A percentile compares a stretch with the other conserved stretches of the same genome.
Evolutionary conservation across 2,113 vertebrate genomes (phyloP).

Genomic region (Melanerpes formicivorus): DNA sequence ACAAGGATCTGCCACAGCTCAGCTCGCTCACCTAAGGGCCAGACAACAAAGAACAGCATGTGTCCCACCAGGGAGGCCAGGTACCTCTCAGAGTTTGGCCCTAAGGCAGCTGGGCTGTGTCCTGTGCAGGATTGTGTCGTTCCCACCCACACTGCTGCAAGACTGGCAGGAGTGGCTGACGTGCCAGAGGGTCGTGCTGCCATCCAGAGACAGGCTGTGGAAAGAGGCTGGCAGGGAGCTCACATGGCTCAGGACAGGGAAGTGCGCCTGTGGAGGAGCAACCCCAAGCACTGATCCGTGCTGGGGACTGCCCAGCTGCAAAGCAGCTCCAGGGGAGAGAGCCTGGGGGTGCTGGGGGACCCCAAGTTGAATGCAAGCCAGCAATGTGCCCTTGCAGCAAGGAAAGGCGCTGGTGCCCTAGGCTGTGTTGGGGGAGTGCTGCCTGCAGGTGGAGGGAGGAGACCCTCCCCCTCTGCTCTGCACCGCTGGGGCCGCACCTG

Average conservation of each 20-base stretch:
- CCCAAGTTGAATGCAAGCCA: not conserved
- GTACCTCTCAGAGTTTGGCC: not conserved
- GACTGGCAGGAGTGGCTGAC: not conserved
- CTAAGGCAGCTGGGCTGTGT: not conserved
- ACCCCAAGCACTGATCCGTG: rapidly evolving
- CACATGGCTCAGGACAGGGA: too few species aligned
- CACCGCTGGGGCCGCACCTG: not conserved
- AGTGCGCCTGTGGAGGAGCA: not conserved
- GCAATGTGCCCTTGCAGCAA: not conserved
- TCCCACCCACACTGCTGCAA: not conserved
- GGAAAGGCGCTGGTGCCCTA: rapidly evolving
- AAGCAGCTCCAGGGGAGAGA: not conserved
- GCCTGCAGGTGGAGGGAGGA: not conserved
- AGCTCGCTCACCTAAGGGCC: not conserved
- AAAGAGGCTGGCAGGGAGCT: not conserved
- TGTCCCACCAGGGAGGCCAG: not conserved
- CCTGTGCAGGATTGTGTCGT: not conserved
- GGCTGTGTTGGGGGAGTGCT: too few species aligned
- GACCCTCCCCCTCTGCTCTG: not conserved
- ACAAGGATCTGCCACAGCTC: not conserved
- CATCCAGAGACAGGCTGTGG: not conserved
- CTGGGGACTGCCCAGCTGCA: not conserved
- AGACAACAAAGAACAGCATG: not conserved
- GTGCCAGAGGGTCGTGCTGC: not conserved
- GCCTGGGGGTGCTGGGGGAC: not conserved